Conservation (phyloP, 2,888 invertebrate species). For the Cheilosia pagana region DNA sequence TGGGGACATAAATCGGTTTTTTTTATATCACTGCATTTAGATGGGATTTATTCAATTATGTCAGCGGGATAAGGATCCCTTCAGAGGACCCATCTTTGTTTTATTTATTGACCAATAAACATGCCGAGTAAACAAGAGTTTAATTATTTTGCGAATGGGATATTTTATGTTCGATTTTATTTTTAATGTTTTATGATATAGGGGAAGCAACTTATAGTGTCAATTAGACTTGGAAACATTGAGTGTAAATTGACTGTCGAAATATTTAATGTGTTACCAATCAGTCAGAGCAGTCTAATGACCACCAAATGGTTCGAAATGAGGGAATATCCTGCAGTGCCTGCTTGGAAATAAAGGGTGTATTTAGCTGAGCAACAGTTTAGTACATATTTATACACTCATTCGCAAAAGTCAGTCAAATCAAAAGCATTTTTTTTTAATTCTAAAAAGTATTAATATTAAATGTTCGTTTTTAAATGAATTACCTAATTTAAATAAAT, state of each 20-base stretch:
- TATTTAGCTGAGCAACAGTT: too few species aligned
- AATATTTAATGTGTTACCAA: too few species aligned
- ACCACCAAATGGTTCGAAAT: too few species aligned
- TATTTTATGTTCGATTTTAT: neutral
- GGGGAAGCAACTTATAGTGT: neutral
- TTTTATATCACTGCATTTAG: conserved; percentile 52
- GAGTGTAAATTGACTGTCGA: neutral
- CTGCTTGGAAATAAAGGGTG: too few species aligned
- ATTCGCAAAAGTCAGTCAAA: too few species aligned
- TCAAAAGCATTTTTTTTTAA: too few species aligned
- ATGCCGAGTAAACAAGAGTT: conserved; percentile 38
- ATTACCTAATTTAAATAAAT: too few species aligned
- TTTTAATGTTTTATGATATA: neutral
- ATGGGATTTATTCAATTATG: conserved; percentile 72
- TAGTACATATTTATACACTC: too few species aligned
- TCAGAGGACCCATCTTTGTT: conserved; percentile 25
- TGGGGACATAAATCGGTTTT: conserved; percentile 54
- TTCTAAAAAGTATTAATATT: too few species aligned
- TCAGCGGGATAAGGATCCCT: conserved; percentile 44
- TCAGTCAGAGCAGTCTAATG: too few species aligned
- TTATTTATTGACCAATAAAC: conserved; percentile 70
- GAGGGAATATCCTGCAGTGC: too few species aligned
- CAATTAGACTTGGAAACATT: neutral
- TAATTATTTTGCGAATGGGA: conserved; percentile 41
- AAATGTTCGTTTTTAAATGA: too few species aligned